phyloP scores from a whole-genome alignment of 2,797 vertebrate species.

The Sebastes kiyomatsui region DNA sequence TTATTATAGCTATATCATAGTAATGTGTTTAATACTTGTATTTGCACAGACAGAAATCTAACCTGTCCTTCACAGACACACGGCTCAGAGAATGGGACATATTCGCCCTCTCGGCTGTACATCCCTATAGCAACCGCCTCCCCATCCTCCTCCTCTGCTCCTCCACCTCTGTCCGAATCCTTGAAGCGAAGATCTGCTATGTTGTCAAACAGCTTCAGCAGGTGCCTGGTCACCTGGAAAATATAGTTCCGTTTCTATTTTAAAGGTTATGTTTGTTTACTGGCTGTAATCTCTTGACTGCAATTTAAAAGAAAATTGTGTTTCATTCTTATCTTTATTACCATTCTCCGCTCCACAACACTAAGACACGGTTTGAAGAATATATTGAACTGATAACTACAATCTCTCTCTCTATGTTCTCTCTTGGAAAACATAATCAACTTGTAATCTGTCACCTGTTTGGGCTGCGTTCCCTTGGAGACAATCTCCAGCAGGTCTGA shows the following conservation, averaged over 20 bases:
- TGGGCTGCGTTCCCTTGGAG: slow-evolving; percentile 84
- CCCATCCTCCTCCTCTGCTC: slow-evolving; percentile 41
- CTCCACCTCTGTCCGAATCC: slow-evolving; percentile 55
- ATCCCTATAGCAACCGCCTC: slow-evolving; percentile 76
- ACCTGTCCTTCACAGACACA: slow-evolving; percentile 80
- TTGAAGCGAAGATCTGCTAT: slow-evolving; percentile 84
- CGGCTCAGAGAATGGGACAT: slow-evolving; percentile 78
- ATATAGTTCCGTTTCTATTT: slow-evolving; percentile 6
- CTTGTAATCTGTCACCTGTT: slow-evolving; percentile 66
- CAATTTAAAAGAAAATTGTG: background rate
- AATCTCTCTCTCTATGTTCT: background rate
- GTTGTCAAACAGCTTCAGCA: slow-evolving; percentile 86
- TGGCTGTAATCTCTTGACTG: background rate
- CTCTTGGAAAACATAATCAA: background rate
- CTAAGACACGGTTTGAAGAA: background rate
- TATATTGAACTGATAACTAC: background rate
- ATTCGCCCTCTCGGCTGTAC: slow-evolving; percentile 85
- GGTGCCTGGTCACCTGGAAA: slow-evolving; percentile 82
- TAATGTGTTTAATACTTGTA: background rate
- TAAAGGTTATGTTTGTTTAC: background rate
- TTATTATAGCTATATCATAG: background rate
- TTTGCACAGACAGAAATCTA: background rate
- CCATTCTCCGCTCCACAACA: background rate
- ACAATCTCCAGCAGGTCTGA: slow-evolving; percentile 85
- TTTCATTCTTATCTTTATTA: slow-evolving; percentile 11